A percentile compares a stretch with the other conserved stretches of the same genome.
Evolutionary conservation across 2,113 vertebrate genomes (phyloP).

Genomic region (Chiloscyllium plagiosum): DNA sequence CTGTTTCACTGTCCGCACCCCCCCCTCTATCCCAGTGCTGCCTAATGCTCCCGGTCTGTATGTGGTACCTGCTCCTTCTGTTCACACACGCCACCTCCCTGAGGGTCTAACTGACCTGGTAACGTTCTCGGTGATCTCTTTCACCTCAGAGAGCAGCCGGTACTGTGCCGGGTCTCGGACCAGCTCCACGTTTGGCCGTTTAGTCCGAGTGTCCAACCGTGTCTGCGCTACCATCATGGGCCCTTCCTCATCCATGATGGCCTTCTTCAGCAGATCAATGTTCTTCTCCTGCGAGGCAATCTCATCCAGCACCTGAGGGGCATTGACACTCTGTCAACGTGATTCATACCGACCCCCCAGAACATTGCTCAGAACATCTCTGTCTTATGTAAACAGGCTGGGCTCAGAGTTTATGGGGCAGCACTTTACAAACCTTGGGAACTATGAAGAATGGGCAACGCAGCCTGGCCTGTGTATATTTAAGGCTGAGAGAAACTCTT

Average conservation of each 20-base stretch:
- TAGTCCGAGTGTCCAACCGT: constrained; percentile 60
- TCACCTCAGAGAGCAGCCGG: constrained; percentile 66
- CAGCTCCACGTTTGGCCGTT: constrained; percentile 70
- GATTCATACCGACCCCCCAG: not conserved
- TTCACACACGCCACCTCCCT: too few relatives aligned
- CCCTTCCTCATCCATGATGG: constrained; percentile 64
- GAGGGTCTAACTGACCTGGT: constrained; percentile 55
- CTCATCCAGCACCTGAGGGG: constrained; percentile 69
- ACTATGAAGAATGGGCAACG: not conserved
- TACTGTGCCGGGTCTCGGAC: constrained; percentile 66
- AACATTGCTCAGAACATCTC: not conserved
- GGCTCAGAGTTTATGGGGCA: not conserved
- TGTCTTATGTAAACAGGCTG: not conserved
- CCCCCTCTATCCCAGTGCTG: too few relatives aligned
- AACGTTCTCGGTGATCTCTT: constrained; percentile 63
- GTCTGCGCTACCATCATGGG: constrained; percentile 66
- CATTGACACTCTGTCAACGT: not conserved
- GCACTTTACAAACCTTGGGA: not conserved
- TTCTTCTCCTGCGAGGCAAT: constrained; percentile 67
- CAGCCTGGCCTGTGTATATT: too few relatives aligned
- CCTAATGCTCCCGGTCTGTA: not conserved
- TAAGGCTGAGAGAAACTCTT: too few relatives aligned
- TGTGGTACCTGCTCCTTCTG: too few relatives aligned
- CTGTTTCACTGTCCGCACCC: too few relatives aligned
- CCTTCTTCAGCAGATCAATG: constrained; percentile 59